Conservation (phyloP, 2,113 vertebrate genomes). For the Tragelaphus buxtoni region DNA sequence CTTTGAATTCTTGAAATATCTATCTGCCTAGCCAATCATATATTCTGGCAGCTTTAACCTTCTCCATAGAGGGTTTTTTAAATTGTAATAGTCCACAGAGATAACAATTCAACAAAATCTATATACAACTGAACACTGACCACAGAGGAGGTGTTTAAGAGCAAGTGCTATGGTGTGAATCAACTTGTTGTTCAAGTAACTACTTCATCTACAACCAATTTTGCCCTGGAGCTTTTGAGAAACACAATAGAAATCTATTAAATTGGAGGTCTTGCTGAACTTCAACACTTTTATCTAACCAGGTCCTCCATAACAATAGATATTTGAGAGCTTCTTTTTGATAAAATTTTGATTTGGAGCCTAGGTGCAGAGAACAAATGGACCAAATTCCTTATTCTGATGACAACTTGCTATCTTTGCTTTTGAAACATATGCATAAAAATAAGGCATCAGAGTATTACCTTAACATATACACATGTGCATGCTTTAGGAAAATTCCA, state of each 20-base stretch:
- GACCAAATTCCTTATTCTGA: neutral
- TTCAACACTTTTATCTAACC: constrained; percentile 55
- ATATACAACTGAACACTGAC: neutral
- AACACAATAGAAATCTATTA: constrained; percentile 65
- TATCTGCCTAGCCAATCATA: constrained; percentile 10
- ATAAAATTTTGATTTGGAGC: constrained; percentile 17
- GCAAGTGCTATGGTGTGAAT: neutral
- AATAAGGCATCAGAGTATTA: neutral
- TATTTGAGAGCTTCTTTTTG: neutral
- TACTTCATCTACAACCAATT: constrained; percentile 56
- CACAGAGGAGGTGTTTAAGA: constrained; percentile 21
- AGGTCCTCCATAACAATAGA: neutral
- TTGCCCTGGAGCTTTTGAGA: constrained; percentile 39
- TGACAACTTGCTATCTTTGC: neutral
- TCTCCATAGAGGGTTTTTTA: neutral
- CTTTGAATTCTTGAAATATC: constrained; percentile 41
- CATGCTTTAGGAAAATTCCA: neutral
- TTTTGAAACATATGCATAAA: neutral
- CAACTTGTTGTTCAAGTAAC: constrained; percentile 44
- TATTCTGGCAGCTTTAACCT: constrained; percentile 14
- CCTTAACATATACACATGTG: neutral
- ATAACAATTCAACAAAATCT: constrained; percentile 5
- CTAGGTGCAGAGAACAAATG: constrained; percentile 11
- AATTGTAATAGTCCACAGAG: neutral
- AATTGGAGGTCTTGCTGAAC: constrained; percentile 47